Evolutionary conservation across 1,140 invertebrate species (phyloP), one percentile per base, ranked within the genome.

Genomic region (Tigriopus japonicus): DNA sequence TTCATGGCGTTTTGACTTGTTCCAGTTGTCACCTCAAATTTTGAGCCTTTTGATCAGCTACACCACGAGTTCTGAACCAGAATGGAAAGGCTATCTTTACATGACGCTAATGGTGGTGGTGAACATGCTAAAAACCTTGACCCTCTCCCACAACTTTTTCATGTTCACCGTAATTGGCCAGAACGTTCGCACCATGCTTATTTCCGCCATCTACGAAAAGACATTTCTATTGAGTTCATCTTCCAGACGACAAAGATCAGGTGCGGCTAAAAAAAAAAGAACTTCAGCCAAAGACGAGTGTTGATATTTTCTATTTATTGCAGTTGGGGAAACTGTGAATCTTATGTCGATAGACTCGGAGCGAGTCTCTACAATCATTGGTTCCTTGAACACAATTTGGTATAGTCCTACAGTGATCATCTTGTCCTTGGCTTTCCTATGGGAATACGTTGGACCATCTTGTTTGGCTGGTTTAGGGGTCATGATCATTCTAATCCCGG

Each of bases 281-380:
- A 35, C 3, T 9, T 9, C n/a, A n/a, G n/a, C 28, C 28, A 35
- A 35, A 35, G 28, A 35, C 6, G 45, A 6, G 45, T 5, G 3
- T 49, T 5, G n/a, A n/a, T n/a, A 49, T 12, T 6, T 10, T 17
- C 10, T 6, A 49, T 12, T 49, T 3, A 3, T 49, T 9, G 64
- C 55, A 12, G 59, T 64, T 14, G 65, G 65, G 52, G 59, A 66
- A 60, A 66, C 61, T 6, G 65, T 66, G 9, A 66, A 66, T 58
- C 45, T 65, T 17, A 65, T 66, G 63, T 65, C 65, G 14, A 60
- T 67, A 2, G 65, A 66, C 56, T 23, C 52, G 7, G 24, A 65
- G 23, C 45, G 64, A 13, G n/a, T 65, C 23, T 55, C 62, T 23
- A 49, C 65, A 24, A 19, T 65, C 14, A 42, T 52, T n/a, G 14